Conservation (phyloP, 2,888 invertebrate genomes). For the Drosophila anomalata region DNA sequence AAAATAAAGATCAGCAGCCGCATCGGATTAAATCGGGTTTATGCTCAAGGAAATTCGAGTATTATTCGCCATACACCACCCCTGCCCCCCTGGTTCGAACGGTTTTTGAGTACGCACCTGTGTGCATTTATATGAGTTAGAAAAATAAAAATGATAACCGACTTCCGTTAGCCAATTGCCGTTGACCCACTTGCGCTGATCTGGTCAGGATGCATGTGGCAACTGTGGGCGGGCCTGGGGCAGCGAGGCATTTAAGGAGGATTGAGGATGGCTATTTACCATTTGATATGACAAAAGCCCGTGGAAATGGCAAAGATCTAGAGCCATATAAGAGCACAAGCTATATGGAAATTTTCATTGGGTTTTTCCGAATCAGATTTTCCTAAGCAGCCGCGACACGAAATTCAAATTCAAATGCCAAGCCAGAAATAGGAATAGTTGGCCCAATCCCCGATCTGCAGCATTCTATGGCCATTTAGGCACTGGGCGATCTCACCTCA, state of each 20-base stretch:
- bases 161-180: slow-evolving; percentile 53
- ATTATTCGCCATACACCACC: slow-evolving; percentile 23
- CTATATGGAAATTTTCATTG: slow-evolving; percentile 54
- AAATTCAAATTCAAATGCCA: slow-evolving; percentile 57
- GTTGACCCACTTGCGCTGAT: slow-evolving; percentile 59
- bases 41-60: slow-evolving; percentile 22
- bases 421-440: slow-evolving; percentile 45
- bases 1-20: slow-evolving; percentile 39
- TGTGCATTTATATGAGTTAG: slow-evolving; percentile 46
- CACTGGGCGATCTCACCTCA: slow-evolving; percentile 70
- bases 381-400: slow-evolving; percentile 56
- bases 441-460: slow-evolving; percentile 1
- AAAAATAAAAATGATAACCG: slow-evolving; percentile 39
- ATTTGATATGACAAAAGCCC: slow-evolving; percentile 56
- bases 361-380: slow-evolving; percentile 48
- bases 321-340: slow-evolving; percentile 54
- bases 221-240: slow-evolving; percentile 47
- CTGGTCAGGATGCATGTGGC: slow-evolving; percentile 31
- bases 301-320: slow-evolving; percentile 49
- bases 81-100: slow-evolving; percentile 1
- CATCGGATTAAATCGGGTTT: slow-evolving; percentile 37
- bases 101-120: slow-evolving; percentile 42
- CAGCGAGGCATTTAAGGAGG: slow-evolving; percentile 19
- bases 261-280: slow-evolving; percentile 1
- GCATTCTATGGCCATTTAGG: slow-evolving; percentile 50